Evolutionary conservation across 1,140 invertebrate genomes (phyloP), one percentile per base, ranked within the genome.

Genomic region (Cydia strobilella): DNA sequence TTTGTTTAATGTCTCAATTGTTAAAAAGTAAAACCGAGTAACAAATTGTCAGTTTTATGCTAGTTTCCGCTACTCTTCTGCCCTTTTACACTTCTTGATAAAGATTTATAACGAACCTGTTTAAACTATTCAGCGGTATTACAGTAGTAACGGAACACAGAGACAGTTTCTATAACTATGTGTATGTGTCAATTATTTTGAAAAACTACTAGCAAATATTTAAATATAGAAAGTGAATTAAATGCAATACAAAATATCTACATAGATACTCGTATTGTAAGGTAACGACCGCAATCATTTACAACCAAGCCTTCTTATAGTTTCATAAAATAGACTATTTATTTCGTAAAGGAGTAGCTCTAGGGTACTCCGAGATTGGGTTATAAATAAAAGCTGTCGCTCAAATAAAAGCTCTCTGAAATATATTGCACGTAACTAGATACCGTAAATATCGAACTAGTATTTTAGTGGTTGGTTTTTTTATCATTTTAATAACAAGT

Each of bases 371-470:
- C 25, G 27, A 35, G 63, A 65, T 65, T 65, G 63, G 27, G 63
- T 31, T 65, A 35, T 65, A 65, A 65, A 65, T 65, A 65, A 18
- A 18, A 35, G 27, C 65, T 18, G 65, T 35, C 65, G 42, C 65
- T 69, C 65, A 35, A n/a, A n/a, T n/a, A n/a, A n/a, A 42, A 69
- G 65, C 5, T 18, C n/a, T 35, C 42, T 18, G 9, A 39, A 69
- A 69, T 69, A 69, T 35, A 69, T 69, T 39, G 31, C 25, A 10
- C 31, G 27, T 31, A 35, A 69, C 25, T 35, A 42, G 13, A 69
- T 39, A 18, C 15, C 23, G 63, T 66, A 31, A 27, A 66, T 66
- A 31, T 27, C 13, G 23, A 27, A 66, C 25, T 25, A 1, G 25
- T 31, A 35, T 27, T 25, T 18, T 15, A 45, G 12, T 15, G 13